Base-by-base conservation (phyloP, 2,888 invertebrate genomes). In the Zygogramma bicolorata region DNA sequence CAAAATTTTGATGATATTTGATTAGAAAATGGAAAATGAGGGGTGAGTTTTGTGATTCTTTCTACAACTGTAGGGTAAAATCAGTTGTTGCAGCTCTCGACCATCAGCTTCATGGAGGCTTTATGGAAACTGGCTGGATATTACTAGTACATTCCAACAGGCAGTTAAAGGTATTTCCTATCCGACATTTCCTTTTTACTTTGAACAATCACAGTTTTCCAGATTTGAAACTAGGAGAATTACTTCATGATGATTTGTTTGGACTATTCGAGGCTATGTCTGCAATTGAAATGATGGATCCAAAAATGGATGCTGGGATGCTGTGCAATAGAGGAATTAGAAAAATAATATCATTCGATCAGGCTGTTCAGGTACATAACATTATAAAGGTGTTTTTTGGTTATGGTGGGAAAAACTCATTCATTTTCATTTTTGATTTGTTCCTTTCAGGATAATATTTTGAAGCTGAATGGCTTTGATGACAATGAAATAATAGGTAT, bases 281-380 rank as follows among this genome's bases (percentile, higher is more conserved):
- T 0, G 99, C 99, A 0, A 99, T 99, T 81, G 99, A 99, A 88
- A 97, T 99, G 96, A 99, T 99, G 99, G 99, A 99, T 86, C 98
- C 99, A 0, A 99, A 99, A 90, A 99, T 99, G 99, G 99, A 99
- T 89, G 97, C 98, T 0, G 99, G 99, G 5, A 98, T 99, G 97
- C 89, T 96, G 76, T 97, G 97, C 85, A 97, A 97, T 85, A 91
- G 97, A 77, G 94, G 94, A 13, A 93, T 92, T 82, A 92, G 95
- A 70, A 94, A 95, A 83, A 94, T 96, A 5, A 90, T 95, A 53
- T 95, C 94, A 70, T 96, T 98, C 84, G 93, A 95, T 78, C 95
- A 96, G 84, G 95, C 97, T 65, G 92, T 97, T 31, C 91, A 93
- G 84, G 95, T 95, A 85, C 76, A 71, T 27, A 65, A 22, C 13